Evolutionary conservation across 53 echinoderm and acorn worm genomes (phyloP).

Genomic region (Stichopus horrens): DNA sequence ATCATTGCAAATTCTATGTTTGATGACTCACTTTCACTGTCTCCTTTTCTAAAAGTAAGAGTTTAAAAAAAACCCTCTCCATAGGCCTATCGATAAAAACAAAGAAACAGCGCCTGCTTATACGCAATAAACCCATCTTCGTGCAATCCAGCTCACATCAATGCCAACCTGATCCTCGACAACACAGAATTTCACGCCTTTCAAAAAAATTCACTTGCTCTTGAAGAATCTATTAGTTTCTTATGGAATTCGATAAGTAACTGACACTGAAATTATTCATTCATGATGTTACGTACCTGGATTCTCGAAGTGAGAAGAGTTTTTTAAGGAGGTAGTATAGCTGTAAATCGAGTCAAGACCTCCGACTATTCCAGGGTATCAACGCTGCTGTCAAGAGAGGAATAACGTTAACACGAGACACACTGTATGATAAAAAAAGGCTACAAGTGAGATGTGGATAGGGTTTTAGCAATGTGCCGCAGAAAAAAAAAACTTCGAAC

Average conservation of each 20-base stretch:
- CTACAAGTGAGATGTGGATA: no score
- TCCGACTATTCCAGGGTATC: not conserved
- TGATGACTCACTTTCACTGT: conserved; percentile 26
- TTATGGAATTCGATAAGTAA: conserved; percentile 41
- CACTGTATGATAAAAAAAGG: no score
- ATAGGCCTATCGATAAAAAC: not conserved
- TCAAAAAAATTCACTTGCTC: conserved; percentile 14
- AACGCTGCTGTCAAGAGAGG: no score
- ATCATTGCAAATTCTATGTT: conserved; percentile 45
- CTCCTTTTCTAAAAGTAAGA: conserved; percentile 3
- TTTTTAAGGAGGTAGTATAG: not conserved
- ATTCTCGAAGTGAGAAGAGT: not conserved
- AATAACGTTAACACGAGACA: no score
- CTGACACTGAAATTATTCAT: conserved; percentile 42
- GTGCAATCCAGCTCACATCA: not conserved
- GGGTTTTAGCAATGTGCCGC: no score
- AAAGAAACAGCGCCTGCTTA: not conserved
- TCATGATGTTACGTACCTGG: conserved; percentile 38
- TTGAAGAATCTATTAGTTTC: conserved; percentile 29
- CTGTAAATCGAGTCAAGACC: not conserved
- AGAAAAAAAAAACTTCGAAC: no score
- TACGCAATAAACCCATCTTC: no score
- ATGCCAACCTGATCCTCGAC: not conserved
- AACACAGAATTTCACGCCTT: conserved; percentile 6
- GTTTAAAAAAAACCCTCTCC: not conserved